phyloP scores from a whole-genome alignment of 2,888 invertebrate genomes.

The Lepidochitona cinerea region DNA sequence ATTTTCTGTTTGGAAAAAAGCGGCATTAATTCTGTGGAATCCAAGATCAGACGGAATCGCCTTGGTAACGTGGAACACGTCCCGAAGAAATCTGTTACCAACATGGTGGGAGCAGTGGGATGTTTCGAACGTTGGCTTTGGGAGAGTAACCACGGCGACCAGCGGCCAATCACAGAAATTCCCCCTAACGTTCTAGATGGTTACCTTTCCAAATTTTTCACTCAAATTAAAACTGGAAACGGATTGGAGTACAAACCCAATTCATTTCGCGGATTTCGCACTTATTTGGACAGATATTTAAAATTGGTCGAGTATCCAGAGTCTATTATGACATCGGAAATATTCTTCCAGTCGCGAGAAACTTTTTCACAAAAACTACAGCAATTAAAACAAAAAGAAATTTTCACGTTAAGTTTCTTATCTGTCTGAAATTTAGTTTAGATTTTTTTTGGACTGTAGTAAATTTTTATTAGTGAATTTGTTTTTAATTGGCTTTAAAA shows the following conservation, averaged over 20 bases:
- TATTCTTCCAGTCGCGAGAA: neutral
- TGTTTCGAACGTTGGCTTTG: neutral
- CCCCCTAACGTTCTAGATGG: neutral
- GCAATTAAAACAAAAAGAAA: neutral
- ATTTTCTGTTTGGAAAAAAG: too few species aligned
- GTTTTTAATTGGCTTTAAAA: too few species aligned
- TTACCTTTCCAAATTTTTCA: neutral
- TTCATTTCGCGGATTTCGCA: neutral
- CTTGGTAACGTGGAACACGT: neutral
- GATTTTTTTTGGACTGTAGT: too few species aligned
- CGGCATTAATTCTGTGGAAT: too few species aligned
- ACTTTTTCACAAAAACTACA: neutral
- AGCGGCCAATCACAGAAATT: neutral
- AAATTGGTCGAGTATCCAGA: neutral
- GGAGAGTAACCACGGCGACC: neutral
- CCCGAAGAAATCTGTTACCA: constrained; percentile 1
- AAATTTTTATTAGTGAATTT: too few species aligned
- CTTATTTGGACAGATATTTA: neutral
- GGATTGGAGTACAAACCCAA: neutral
- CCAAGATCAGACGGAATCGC: neutral
- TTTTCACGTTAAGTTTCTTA: too few species aligned
- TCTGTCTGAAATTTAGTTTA: too few species aligned
- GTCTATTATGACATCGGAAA: neutral
- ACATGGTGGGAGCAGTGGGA: constrained; percentile 3
- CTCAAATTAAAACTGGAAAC: neutral